phyloP scores from a whole-genome alignment of 2,113 vertebrate genomes.

The Sardina pilchardus region DNA sequence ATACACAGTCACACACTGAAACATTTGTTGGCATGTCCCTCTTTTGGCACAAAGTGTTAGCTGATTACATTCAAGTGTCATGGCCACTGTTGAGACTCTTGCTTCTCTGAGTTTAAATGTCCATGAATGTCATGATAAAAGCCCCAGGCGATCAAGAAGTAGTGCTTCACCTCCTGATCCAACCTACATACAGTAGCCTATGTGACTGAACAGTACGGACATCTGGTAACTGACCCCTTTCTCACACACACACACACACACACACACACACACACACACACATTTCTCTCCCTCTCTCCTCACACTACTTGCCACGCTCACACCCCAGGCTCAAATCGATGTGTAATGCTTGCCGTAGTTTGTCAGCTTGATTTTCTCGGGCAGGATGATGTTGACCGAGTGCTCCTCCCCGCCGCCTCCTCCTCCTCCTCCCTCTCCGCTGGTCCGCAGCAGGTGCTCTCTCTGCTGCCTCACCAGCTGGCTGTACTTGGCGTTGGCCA shows the following conservation, averaged over 20 bases:
- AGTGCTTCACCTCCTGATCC: background rate
- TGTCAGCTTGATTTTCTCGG: constrained; percentile 86
- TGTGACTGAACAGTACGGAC: background rate
- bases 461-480: constrained; percentile 84
- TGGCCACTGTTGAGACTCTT: background rate
- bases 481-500: constrained; percentile 84
- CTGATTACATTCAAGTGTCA: constrained; percentile 18
- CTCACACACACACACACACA: background rate
- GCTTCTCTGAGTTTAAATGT: background rate
- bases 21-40: background rate
- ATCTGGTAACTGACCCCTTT: background rate
- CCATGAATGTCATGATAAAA: background rate
- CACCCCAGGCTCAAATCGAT: constrained; percentile 70
- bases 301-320: background rate
- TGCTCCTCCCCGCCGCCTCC: constrained; percentile 68
- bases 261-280: background rate
- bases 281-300: background rate
- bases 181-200: background rate
- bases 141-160: background rate
- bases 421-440: background rate
- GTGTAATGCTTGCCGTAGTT: constrained; percentile 81
- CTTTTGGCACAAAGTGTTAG: constrained; percentile 12
- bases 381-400: constrained; percentile 88
- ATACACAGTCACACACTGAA: background rate
- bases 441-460: constrained; percentile 78